A percentile compares a stretch with the other conserved stretches of the same genome.
Conservation (phyloP, 2,888 invertebrate genomes). For the Neria commutata region DNA sequence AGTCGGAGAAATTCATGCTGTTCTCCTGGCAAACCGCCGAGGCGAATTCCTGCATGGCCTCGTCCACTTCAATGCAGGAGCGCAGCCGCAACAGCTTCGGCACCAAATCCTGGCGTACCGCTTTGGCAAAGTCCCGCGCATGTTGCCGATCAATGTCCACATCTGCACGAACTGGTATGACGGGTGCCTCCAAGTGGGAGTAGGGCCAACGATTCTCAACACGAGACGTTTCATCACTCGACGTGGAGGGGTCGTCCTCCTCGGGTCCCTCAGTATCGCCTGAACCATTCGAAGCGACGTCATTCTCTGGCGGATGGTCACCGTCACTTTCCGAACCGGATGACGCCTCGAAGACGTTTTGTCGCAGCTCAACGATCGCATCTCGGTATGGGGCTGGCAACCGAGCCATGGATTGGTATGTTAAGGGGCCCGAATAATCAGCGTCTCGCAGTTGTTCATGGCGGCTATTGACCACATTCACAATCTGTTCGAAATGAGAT, state of each 20-base stretch:
- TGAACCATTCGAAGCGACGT: constrained; percentile 77
- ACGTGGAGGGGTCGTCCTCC: constrained; percentile 68
- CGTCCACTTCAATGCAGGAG: constrained; percentile 87
- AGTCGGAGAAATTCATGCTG: constrained; percentile 61
- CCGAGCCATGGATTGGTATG: constrained; percentile 83
- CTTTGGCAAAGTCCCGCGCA: constrained; percentile 81
- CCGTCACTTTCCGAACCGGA: constrained; percentile 69
- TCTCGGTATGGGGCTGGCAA: constrained; percentile 82
- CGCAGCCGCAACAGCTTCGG: constrained; percentile 77
- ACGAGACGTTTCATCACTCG: constrained; percentile 60
- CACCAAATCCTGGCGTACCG: constrained; percentile 74
- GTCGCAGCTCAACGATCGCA: constrained; percentile 71
- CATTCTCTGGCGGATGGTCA: constrained; percentile 71
- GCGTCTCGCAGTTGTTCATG: constrained; percentile 74
- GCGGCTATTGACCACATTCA: constrained; percentile 69
- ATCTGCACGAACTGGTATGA: constrained; percentile 64
- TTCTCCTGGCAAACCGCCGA: constrained; percentile 87
- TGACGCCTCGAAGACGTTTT: constrained; percentile 69
- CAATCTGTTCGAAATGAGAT: constrained; percentile 54
- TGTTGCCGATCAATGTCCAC: constrained; percentile 87
- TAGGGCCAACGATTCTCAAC: constrained; percentile 62
- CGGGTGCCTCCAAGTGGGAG: constrained; percentile 59
- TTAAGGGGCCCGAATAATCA: constrained; percentile 83
- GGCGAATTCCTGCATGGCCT: constrained; percentile 89
- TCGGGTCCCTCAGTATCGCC: constrained; percentile 75